Base-by-base conservation (phyloP, 1,140 invertebrate genomes). In the Condylostylus longicornis region DNA sequence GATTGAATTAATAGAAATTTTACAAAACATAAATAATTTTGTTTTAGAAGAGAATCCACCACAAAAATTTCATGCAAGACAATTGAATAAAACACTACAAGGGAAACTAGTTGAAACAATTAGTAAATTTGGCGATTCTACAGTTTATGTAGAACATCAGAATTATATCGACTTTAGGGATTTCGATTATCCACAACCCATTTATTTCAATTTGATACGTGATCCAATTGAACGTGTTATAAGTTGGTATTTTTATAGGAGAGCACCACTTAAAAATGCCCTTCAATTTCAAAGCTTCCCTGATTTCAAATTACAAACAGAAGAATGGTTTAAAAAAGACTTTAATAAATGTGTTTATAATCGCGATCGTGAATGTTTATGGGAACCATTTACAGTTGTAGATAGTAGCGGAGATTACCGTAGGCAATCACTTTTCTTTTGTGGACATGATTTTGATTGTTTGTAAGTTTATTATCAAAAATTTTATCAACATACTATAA, bases 261-360 rank as follows among this genome's bases (percentile, higher is more conserved):
- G n/a, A n/a, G n/a, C n/a, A n/a, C n/a, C n/a, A n/a, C n/a, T n/a
- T n/a, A n/a, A n/a, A 8, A 25, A 25, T 25, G 23, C n/a, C 7
- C 23, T 25, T 7, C 23, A n/a, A n/a, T n/a, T 8, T 25, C 7
- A 25, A n/a, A 25, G 23, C 18, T 85, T 85, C 55, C 81, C 82
- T 2, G 82, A 84, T 53, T 63, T 82, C 28, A 79, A 77, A 18
- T 54, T 84, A 25, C 81, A 78, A 7, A 79, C 82, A 61, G 79
- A 77, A 9, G 71, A 72, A 27, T 85, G 82, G 82, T 57, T 85
- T 2, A 82, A 82, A 58, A 87, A 85, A 74, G 81, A 85, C 58
- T 87, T 83, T 53, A 80, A 85, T 52, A 75, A 77, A 4, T 87
- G 82, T 47, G 82, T 87, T 15, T 56, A 82, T 38, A 74, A 71